These are phyloP conservation scores for Glossophaga mutica DNA, from an alignment of 2,797 vertebrate species.

Conservation along the genomic window DNA sequence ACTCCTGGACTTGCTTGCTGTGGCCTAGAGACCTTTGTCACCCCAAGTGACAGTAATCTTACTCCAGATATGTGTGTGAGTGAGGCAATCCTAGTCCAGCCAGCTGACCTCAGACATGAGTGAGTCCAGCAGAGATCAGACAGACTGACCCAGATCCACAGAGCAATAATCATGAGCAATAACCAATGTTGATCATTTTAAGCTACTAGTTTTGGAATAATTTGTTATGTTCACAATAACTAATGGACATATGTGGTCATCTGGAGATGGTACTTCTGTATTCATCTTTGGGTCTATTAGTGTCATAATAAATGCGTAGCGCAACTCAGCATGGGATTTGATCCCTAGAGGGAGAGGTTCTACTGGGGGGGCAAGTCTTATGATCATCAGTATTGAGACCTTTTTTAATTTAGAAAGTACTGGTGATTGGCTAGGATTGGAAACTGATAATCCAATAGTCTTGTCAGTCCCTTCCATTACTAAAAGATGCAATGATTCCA, in stretches of 20 bases:
- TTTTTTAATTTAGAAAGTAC: slow-evolving; percentile 9
- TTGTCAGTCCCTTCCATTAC: background rate
- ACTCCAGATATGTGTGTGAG: background rate
- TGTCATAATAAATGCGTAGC: background rate
- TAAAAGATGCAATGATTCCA: background rate
- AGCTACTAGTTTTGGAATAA: background rate
- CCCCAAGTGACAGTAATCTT: background rate
- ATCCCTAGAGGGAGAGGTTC: background rate
- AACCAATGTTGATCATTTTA: background rate
- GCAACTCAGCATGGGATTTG: background rate
- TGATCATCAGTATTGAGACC: background rate
- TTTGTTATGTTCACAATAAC: background rate
- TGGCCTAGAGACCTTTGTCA: background rate
- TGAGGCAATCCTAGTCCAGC: background rate
- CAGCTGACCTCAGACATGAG: background rate
- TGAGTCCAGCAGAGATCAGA: background rate
- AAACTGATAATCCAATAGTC: background rate
- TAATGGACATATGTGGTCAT: background rate
- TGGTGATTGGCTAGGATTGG: background rate
- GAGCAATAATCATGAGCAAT: background rate
- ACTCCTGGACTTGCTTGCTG: background rate
- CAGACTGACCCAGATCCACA: background rate
- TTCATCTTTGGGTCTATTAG: background rate
- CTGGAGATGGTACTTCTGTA: background rate
- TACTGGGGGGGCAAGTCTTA: background rate